Evolutionary conservation across 2,113 vertebrate genomes (phyloP), one percentile per base, ranked within the genome.

Genomic region (Panthera leo): DNA sequence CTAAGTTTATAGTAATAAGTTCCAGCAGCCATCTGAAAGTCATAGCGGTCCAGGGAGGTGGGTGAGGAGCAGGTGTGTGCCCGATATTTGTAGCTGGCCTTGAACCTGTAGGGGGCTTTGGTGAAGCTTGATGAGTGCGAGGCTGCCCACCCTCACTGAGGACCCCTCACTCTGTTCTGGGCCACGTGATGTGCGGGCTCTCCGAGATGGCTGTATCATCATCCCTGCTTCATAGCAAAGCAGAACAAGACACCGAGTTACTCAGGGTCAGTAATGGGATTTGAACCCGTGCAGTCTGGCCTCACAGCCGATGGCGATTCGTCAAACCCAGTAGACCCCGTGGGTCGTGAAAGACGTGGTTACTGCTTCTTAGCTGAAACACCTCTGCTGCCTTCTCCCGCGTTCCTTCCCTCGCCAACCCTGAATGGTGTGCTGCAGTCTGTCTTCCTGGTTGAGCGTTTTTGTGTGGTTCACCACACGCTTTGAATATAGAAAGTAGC

Each of bases 401-500:
- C 0, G 5, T 53, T 42, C 85, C 88, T 36, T 34, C 9, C 58
- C 82, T 83, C 67, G 42, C 25, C 27, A 5, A 39, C 75, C 76
- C 25, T 0, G 6, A 78, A 90, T 36, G n/a, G n/a, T 42, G 19
- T 16, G 23, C 79, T 97, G 65, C 93, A 82, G 61, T 39, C 76
- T 94, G 76, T 18, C 73, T 67, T 78, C 85, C 31, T 42, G 5
- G 53, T 7, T 75, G 96, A 70, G 23, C 34, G 34, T 53, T 84
- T 92, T 23, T 34, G 21, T 97, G 95, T 61, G 92, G 93, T 79
- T 96, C 55, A 92, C 94, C 96, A 76, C 88, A 76, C 36, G 27
- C 88, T 92, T 94, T 97, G 85, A 97, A 67, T 94, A 90, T 39
- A 84, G 91, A 97, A 91, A 80, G 95, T 34, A 55, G 68, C 87